Conservation (phyloP, 2,113 vertebrate species). For the Bubo scandiacus region DNA sequence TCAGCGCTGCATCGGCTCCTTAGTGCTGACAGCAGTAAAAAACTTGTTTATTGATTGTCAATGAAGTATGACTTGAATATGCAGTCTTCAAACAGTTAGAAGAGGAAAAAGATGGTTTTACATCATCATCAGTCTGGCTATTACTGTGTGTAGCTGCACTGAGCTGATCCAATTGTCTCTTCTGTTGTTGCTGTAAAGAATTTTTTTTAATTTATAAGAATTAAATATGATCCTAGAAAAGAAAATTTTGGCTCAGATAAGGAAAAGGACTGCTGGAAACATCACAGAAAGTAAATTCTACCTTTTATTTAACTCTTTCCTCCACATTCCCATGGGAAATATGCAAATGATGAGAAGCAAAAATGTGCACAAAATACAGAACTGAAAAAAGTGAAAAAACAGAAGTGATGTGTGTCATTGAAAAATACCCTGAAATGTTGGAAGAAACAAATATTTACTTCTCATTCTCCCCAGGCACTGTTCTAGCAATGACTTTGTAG, state of each 20-base stretch:
- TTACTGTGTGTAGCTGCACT: neutral
- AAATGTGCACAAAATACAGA: neutral
- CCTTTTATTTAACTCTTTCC: neutral
- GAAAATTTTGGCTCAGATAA: neutral
- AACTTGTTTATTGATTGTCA: constrained; percentile 25
- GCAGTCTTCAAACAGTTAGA: neutral
- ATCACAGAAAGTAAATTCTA: neutral
- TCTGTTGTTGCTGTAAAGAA: neutral
- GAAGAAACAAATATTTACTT: neutral
- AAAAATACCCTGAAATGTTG: neutral
- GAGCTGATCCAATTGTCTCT: neutral
- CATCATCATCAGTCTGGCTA: neutral
- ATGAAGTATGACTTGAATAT: neutral
- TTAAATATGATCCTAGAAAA: neutral
- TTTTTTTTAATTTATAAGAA: neutral
- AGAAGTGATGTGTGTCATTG: neutral
- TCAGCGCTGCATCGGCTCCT: neutral
- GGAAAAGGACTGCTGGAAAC: neutral
- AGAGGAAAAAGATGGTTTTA: neutral
- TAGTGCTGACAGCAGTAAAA: constrained; percentile 33
- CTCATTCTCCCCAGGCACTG: neutral
- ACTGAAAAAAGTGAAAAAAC: neutral
- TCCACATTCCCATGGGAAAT: neutral
- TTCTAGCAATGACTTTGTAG: neutral
- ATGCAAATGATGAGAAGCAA: neutral